Conservation (phyloP, 1,140 invertebrate genomes). For the Lysiphlebus fabarum region DNA sequence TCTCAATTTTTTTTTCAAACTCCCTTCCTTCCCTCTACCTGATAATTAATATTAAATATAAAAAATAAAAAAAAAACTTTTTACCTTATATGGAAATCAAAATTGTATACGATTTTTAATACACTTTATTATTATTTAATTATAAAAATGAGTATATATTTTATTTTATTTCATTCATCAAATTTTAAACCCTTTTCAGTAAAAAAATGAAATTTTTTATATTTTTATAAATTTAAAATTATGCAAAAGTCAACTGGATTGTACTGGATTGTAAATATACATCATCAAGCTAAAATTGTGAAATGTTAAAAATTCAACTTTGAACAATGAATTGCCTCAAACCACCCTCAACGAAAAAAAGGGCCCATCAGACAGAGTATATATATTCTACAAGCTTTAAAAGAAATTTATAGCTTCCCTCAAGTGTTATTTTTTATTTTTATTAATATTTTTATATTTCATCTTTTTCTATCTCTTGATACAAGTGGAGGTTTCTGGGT, state of each 20-base stretch:
- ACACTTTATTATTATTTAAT: conserved; percentile 54
- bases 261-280: neutral
- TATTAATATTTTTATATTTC: conserved; percentile 5
- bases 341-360: conserved; percentile 22
- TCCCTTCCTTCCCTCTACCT: neutral
- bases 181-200: conserved; percentile 7
- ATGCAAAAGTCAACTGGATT: neutral
- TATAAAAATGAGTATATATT: conserved; percentile 16
- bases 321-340: conserved; percentile 15
- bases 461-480: conserved; percentile 25
- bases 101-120: conserved; percentile 56
- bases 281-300: neutral
- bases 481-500: conserved; percentile 38
- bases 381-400: neutral
- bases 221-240: neutral
- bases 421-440: conserved; percentile 11
- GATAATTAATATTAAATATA: conserved; percentile 3
- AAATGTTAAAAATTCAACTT: neutral
- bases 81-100: conserved; percentile 43
- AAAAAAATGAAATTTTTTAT: too few relatives aligned
- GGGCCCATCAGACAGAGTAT: neutral
- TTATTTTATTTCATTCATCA: conserved; percentile 10
- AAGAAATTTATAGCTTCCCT: conserved; percentile 21
- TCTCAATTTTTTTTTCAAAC: too few relatives aligned
- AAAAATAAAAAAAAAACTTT: conserved; percentile 1